Conservation (phyloP, 2,797 vertebrate species). For the Coluber constrictor region DNA sequence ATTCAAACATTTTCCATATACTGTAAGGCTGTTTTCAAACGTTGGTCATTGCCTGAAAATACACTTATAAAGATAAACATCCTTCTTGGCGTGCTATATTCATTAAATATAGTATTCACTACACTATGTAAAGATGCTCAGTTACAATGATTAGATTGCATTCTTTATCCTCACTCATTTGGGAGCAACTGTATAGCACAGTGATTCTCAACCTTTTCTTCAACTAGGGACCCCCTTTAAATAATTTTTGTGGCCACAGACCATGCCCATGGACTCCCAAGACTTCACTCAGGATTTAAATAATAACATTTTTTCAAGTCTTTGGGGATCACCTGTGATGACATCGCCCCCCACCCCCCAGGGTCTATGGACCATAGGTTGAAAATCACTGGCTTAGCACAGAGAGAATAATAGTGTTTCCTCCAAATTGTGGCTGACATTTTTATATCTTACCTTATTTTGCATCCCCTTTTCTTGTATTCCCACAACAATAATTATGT, state of each 20-base stretch:
- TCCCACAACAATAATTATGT: background rate
- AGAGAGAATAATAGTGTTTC: background rate
- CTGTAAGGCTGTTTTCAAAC: background rate
- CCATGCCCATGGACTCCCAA: background rate
- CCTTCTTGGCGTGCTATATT: background rate
- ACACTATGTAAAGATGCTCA: background rate
- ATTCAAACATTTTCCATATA: background rate
- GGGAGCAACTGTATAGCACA: background rate
- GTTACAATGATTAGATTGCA: background rate
- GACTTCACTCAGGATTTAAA: background rate
- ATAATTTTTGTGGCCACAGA: background rate
- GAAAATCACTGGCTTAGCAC: background rate
- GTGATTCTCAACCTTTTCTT: background rate
- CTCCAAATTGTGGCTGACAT: background rate
- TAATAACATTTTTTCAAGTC: background rate
- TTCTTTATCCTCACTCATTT: background rate
- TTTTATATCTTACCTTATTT: background rate
- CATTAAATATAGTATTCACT: no score
- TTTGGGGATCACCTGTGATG: background rate
- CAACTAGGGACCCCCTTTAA: background rate
- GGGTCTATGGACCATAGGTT: background rate
- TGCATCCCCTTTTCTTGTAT: background rate
- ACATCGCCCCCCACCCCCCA: background rate
- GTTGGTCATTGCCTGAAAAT: no score
- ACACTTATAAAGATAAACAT: background rate